Base-by-base conservation (phyloP, 2,797 vertebrate species). In the Chromis chromis region DNA sequence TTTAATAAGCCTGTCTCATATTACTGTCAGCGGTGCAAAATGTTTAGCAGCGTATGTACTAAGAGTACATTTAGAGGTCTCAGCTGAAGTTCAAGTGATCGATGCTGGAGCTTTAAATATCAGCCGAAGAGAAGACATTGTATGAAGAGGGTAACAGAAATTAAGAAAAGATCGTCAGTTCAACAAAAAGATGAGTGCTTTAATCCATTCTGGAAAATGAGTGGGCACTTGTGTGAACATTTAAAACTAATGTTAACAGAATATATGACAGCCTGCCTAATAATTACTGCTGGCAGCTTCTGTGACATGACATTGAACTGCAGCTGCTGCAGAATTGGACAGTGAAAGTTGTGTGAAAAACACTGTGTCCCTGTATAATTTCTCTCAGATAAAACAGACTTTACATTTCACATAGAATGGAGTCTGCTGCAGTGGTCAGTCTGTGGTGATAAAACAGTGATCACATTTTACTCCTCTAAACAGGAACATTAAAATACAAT, bases 1-100 rank as follows among this genome's bases (percentile, higher is more conserved):
- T 57, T 67, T 67, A 42, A 55, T 50, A 55, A 65, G 22, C 24
- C 62, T 42, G n/a, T 64, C n/a, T 6, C 49, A 48, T 57, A 19
- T 22, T n/a, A 46, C 39, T 48, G 8, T 58, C 54, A 31, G 22
- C 6, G 13, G 49, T 39, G 52, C 9, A 49, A 49, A 4, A 49
- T 49, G n/a, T 49, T 42, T 42, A 42, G 40, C 14, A 4, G 16
- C 5, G 40, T 42, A 42, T 42, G 16, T 42, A 42, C 14, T 42
- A 11, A 36, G 33, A 11, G 10, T 36, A 8, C 33, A n/a, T 10
- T 49, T 21, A 49, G n/a, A 3, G n/a, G 10, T 49, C 46, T 49
- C 44, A n/a, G 44, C 19, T 21, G n/a, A 49, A 21, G 46, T 21
- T 49, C n/a, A 49, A 49, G n/a, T 21, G 46, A 49, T n/a, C 10